Percentiles rank a stretch among this genome's conserved stretches.
These are phyloP conservation scores for Diacarnus erythraeanus DNA, from an alignment of 37 sponge, comb jelly and placozoan species.

Conservation along the genomic window DNA sequence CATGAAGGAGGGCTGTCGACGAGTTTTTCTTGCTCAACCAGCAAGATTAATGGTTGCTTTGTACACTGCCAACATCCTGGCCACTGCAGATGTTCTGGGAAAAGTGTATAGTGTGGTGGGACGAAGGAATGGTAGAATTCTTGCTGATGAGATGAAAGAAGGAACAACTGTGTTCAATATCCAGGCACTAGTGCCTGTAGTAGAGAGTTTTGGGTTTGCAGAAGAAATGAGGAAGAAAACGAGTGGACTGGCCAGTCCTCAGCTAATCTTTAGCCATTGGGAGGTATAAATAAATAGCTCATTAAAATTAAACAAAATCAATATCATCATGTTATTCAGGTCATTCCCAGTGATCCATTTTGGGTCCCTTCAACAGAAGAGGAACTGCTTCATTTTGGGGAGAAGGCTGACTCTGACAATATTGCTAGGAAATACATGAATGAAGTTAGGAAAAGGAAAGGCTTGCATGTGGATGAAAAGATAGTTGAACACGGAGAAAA, in stretches of 20 bases:
- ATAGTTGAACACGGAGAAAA: slow-evolving; percentile 95
- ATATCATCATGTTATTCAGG: too few relatives aligned
- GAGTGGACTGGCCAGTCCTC: slow-evolving; percentile 96
- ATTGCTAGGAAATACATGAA: slow-evolving; percentile 92
- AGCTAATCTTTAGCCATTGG: slow-evolving; percentile 98
- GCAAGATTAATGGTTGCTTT: slow-evolving; percentile 90
- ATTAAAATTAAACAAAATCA: not conserved
- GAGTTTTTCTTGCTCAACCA: slow-evolving; percentile 83
- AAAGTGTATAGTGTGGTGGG: slow-evolving; percentile 88
- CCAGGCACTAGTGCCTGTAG: slow-evolving; percentile 88
- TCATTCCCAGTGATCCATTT: slow-evolving; percentile 86
- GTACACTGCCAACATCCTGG: slow-evolving; percentile 91
- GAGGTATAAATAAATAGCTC: slow-evolving; percentile 54
- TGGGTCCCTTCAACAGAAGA: slow-evolving; percentile 99
- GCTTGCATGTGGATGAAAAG: slow-evolving; percentile 85
- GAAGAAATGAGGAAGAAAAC: slow-evolving; percentile 96
- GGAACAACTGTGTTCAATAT: slow-evolving; percentile 86
- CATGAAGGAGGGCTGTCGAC: slow-evolving; percentile 88
- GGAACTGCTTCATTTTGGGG: slow-evolving; percentile 94
- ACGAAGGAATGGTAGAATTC: slow-evolving; percentile 76
- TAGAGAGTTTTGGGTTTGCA: slow-evolving; percentile 98
- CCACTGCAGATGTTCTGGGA: slow-evolving; percentile 93
- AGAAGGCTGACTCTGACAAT: slow-evolving; percentile 94
- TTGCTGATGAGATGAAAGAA: slow-evolving; percentile 87
- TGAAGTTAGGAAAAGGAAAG: slow-evolving; percentile 85